These are phyloP conservation scores for Morelia viridis DNA, from an alignment of 2,797 vertebrate genomes.

Conservation along the genomic window DNA sequence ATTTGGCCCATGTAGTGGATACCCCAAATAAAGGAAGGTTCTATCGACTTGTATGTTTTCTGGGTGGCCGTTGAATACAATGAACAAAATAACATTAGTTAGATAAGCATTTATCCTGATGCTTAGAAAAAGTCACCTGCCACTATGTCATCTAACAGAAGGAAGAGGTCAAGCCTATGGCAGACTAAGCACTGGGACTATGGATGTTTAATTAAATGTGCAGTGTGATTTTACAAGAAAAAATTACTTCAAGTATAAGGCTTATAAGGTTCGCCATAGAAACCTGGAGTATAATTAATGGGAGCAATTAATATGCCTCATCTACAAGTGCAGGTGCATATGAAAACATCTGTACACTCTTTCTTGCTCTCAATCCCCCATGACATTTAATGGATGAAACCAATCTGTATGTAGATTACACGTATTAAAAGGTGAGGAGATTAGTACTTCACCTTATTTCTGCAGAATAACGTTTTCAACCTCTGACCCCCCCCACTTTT, in stretches of 20 bases:
- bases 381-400: background rate
- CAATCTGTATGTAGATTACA: background rate
- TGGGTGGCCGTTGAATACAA: conserved; percentile 15
- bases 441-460: background rate
- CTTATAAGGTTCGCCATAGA: background rate
- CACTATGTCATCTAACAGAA: background rate
- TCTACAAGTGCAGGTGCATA: background rate
- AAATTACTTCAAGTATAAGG: background rate
- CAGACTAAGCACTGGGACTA: background rate
- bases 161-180: background rate
- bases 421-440: background rate
- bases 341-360: background rate
- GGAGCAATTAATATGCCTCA: background rate
- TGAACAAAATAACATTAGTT: conserved; percentile 4
- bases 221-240: background rate
- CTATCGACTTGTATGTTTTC: background rate
- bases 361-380: background rate
- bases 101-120: background rate
- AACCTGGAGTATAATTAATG: background rate
- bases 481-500: background rate
- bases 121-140: background rate
- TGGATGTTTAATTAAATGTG: conserved; percentile 10
- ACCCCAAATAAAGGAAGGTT: conserved; percentile 12
- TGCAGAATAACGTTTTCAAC: background rate
- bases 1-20: conserved; percentile 11